Percentiles rank a stretch among this genome's conserved stretches.
Conservation (phyloP, 2,113 vertebrate genomes). For the Eurystomus gularis region DNA sequence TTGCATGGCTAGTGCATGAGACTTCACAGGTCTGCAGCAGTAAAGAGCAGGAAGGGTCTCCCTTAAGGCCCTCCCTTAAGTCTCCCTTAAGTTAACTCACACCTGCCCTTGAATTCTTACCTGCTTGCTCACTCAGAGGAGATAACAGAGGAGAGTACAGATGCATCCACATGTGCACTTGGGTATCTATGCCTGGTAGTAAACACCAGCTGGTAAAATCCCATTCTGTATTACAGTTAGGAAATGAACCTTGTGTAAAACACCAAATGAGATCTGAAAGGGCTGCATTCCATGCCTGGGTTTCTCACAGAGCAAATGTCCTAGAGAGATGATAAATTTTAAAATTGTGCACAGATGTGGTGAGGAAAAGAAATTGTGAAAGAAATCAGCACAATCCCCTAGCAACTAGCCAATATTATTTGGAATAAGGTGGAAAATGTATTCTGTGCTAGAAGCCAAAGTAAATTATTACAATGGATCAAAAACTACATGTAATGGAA, state of each 20-base stretch:
- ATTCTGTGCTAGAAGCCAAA: slow-evolving; percentile 27
- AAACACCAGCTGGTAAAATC: not conserved
- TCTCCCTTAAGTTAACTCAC: not conserved
- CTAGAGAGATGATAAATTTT: slow-evolving; percentile 49
- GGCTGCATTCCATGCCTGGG: not conserved
- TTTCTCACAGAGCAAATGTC: slow-evolving; percentile 46
- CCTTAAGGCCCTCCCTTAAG: not conserved
- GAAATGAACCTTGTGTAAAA: slow-evolving; percentile 56
- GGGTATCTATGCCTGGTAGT: not conserved
- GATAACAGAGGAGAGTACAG: not conserved
- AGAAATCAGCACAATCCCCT: slow-evolving; percentile 14
- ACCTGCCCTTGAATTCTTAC: not conserved
- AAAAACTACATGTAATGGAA: slow-evolving; percentile 30
- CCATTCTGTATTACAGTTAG: slow-evolving; percentile 47
- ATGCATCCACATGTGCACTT: not conserved
- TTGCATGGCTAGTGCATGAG: not conserved
- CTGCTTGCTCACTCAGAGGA: not conserved
- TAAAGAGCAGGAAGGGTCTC: not conserved
- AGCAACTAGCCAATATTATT: slow-evolving; percentile 56
- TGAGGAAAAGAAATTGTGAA: slow-evolving; percentile 4
- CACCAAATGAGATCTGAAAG: slow-evolving; percentile 29
- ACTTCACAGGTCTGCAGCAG: not conserved
- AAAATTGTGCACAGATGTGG: slow-evolving; percentile 55
- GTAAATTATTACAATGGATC: slow-evolving; percentile 39
- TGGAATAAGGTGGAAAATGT: slow-evolving; percentile 17